Evolutionary conservation across 2,797 vertebrate genomes (phyloP).

Genomic region (Labeo calbasu): DNA sequence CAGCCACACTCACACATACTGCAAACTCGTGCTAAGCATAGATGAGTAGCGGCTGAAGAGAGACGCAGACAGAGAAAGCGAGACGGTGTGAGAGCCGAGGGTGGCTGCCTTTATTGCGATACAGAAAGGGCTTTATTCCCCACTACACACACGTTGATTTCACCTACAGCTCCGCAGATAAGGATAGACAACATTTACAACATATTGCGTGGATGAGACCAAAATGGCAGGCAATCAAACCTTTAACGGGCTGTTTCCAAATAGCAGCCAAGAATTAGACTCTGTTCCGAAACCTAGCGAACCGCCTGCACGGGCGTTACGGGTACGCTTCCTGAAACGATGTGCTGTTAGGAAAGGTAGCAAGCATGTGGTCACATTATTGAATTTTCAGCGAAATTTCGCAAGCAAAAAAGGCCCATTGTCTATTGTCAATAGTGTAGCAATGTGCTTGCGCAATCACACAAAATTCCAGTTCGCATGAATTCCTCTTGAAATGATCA

Average conservation of each 20-base stretch:
- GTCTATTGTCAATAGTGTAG: not conserved
- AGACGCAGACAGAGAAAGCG: constrained; percentile 40
- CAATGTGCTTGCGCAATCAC: not conserved
- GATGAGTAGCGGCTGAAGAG: constrained; percentile 72
- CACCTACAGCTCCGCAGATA: constrained; percentile 49
- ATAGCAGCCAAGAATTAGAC: not conserved
- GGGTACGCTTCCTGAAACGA: not conserved
- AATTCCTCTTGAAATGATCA: not conserved
- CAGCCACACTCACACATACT: constrained; percentile 77
- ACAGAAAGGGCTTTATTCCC: constrained; percentile 45
- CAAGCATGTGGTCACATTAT: too few species aligned
- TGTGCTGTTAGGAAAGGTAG: not conserved
- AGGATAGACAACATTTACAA: constrained; percentile 48
- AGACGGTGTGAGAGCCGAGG: constrained; percentile 36
- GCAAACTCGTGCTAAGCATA: constrained; percentile 79
- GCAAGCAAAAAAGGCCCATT: not conserved
- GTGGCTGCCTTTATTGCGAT: constrained; percentile 48
- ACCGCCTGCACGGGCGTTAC: not conserved
- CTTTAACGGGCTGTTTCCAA: constrained; percentile 47
- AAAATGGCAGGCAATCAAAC: constrained; percentile 50
- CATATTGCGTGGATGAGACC: constrained; percentile 1
- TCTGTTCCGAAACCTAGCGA: not conserved
- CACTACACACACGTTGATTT: constrained; percentile 39
- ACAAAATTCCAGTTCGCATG: not conserved
- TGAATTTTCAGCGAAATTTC: not conserved